Conservation (phyloP, 2,888 invertebrate species). For the Aspidapion aeneum region DNA sequence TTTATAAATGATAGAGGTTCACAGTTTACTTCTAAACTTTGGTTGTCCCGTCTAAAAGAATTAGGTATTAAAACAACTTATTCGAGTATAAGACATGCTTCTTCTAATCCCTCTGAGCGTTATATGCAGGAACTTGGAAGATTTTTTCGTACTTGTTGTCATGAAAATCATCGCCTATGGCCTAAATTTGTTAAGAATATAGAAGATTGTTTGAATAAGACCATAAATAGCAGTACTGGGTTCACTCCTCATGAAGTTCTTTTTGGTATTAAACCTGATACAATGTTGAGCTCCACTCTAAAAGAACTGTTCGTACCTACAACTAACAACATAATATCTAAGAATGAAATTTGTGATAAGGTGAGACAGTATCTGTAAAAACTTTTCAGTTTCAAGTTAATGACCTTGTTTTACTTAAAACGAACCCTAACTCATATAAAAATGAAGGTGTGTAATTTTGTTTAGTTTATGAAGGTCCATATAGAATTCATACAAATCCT, state of each 20-base stretch:
- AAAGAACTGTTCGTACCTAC: too few relatives aligned
- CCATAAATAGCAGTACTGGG: too few relatives aligned
- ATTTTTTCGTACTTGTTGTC: constrained; percentile 3
- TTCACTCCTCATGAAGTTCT: too few relatives aligned
- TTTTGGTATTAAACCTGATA: too few relatives aligned
- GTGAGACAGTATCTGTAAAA: background rate
- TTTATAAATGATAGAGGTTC: constrained; percentile 6
- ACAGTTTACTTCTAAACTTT: constrained; percentile 12
- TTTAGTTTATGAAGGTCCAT: constrained; percentile 7
- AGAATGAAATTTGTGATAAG: too few relatives aligned
- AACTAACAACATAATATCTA: too few relatives aligned
- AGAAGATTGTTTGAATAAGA: too few relatives aligned
- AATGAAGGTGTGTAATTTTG: background rate
- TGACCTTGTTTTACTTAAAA: background rate
- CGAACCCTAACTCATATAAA: constrained; percentile 1
- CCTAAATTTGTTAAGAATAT: background rate
- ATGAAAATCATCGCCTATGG: background rate
- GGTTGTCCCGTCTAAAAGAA: constrained; percentile 11
- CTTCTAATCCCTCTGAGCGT: constrained; percentile 4
- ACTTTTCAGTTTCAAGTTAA: background rate
- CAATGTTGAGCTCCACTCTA: too few relatives aligned
- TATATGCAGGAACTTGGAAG: constrained; percentile 5
- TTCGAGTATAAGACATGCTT: background rate
- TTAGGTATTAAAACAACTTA: background rate
- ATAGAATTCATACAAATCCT: too few relatives aligned